Conservation (phyloP, 2,888 invertebrate genomes). For the Lepidochitona cinerea region DNA sequence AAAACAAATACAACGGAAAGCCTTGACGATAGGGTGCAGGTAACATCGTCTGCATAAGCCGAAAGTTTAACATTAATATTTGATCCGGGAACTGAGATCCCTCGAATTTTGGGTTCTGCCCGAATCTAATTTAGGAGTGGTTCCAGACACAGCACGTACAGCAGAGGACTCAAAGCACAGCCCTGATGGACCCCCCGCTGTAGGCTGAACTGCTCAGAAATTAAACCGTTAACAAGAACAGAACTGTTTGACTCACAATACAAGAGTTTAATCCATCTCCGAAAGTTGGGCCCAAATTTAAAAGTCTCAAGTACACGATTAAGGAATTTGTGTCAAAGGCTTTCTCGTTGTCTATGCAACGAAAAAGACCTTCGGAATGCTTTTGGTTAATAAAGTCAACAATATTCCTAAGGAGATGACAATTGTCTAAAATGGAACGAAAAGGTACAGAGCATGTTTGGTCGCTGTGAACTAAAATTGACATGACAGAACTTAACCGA, state of each 20-base stretch:
- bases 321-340: constrained; percentile 41
- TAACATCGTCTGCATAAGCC: constrained; percentile 19
- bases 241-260: constrained; percentile 17
- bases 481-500: constrained; percentile 25
- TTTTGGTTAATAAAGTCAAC: constrained; percentile 35
- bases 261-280: constrained; percentile 36
- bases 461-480: constrained; percentile 23
- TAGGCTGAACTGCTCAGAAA: neutral
- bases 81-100: constrained; percentile 21
- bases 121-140: neutral
- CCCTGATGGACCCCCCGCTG: neutral
- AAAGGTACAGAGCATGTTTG: constrained; percentile 40
- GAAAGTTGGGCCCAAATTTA: constrained; percentile 33
- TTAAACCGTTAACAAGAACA: constrained; percentile 2
- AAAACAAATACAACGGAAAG: neutral
- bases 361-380: constrained; percentile 29
- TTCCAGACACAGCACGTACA: constrained; percentile 1
- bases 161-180: neutral
- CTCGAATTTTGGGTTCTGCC: constrained; percentile 5
- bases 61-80: constrained; percentile 10
- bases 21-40: constrained; percentile 1
- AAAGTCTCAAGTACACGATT: constrained; percentile 29
- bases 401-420: constrained; percentile 32
- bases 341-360: constrained; percentile 37
- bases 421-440: constrained; percentile 38